phyloP scores from a whole-genome alignment of 2,113 vertebrate species.

The Rattus rattus region DNA sequence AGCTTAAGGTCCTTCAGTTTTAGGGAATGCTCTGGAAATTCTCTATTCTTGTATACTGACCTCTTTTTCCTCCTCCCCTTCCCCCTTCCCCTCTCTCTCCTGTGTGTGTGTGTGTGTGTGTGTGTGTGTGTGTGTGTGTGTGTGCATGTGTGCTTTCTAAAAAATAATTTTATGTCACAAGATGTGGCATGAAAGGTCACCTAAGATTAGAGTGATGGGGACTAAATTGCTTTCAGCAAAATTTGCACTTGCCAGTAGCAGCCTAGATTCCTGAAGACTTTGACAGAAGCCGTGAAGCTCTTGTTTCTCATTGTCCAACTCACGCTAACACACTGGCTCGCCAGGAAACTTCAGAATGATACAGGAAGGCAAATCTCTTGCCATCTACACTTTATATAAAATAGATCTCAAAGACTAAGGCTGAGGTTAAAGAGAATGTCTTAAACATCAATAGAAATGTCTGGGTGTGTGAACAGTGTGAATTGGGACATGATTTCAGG shows the following conservation, averaged over 20 bases:
- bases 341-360: slow-evolving; percentile 9
- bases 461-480: slow-evolving; percentile 11
- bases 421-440: slow-evolving; percentile 3
- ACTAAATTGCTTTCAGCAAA: slow-evolving; percentile 41
- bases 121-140: too few species aligned
- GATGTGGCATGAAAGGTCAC: background rate
- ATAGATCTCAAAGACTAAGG: background rate
- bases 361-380: slow-evolving; percentile 16
- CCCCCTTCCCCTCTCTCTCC: too few species aligned
- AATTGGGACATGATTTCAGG: slow-evolving; percentile 34
- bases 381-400: slow-evolving; percentile 54
- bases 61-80: too few species aligned
- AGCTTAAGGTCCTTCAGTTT: background rate
- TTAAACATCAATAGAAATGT: slow-evolving; percentile 58
- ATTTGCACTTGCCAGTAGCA: background rate
- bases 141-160: background rate
- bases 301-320: slow-evolving; percentile 31
- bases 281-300: background rate
- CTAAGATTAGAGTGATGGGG: background rate
- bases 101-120: too few species aligned
- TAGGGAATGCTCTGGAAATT: background rate
- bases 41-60: background rate
- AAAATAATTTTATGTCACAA: slow-evolving; percentile 9
- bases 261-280: background rate
- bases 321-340: background rate